Evolutionary conservation across 2,888 invertebrate species (phyloP), one percentile per base, ranked within the genome.

Genomic region (Xanthorhoe designata): DNA sequence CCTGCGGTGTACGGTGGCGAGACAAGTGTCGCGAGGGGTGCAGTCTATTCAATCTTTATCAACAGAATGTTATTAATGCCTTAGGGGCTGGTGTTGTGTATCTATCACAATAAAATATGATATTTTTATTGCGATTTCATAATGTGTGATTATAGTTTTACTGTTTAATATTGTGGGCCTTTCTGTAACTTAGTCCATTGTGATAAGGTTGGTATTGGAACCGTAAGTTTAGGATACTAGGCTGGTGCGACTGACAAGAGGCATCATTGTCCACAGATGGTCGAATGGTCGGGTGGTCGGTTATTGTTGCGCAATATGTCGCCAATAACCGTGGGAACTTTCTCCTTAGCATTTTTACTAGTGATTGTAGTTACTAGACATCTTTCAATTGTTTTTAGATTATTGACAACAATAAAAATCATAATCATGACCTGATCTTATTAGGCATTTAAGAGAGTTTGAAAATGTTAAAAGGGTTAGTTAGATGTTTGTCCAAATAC

Each of bases 101-200:
- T 53, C 54, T 59, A 62, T 49, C 66, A 61, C 57, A 53, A 45
- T 59, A 55, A 54, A 62, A 55, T 66, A 66, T 57, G 19, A 63
- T 61, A 49, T 57, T 61, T 54, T 42, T 35, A 55, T 50, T 19
- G 58, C 32, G 32, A n/a, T 29, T 57, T 52, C 42, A 51, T 19
- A 50, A 2, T 42, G 52, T 52, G 9, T 53, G 29, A 45, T 45
- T 57, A 29, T 3, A 6, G 24, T 49, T 32, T 0, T 17, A 17
- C 19, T 29, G 7, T 17, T 7, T 24, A 5, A 6, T 2, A 4
- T 29, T 32, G 6, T 1, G 45, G 19, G 38, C 42, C 5, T 9
- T 10, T 8, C n/a, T 42, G 10, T 0, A 42, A 38, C 50, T 15
- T 47, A 49, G 2, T 7, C 42, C 0, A 17, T 18, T 51, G 42